Percentiles rank a stretch among this genome's conserved stretches.
phyloP scores from a whole-genome alignment of 2,888 invertebrate species.

The Mythimna vitellina region DNA sequence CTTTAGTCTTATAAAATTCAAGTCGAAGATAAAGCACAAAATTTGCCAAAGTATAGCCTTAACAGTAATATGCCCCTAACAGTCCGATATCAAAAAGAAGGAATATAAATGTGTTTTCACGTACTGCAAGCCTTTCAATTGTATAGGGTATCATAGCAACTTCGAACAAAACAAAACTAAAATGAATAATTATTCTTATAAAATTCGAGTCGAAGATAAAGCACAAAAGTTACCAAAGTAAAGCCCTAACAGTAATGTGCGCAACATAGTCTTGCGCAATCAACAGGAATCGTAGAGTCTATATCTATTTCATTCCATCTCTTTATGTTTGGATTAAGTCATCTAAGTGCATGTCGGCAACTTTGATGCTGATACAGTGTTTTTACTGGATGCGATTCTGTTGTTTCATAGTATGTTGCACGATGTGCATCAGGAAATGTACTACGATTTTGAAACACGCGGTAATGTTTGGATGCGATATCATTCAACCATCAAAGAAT shows the following conservation, averaged over 20 bases:
- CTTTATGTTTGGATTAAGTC: conserved; percentile 14
- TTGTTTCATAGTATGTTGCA: conserved; percentile 15
- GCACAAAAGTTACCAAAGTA: background rate
- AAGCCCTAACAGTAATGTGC: conserved; percentile 10
- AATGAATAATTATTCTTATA: background rate
- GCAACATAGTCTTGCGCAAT: conserved; percentile 47
- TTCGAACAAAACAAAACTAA: background rate
- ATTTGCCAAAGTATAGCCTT: background rate
- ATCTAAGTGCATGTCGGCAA: conserved; percentile 7
- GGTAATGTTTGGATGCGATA: conserved; percentile 1
- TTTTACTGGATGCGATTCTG: background rate
- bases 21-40: background rate
- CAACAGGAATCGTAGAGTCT: conserved; percentile 19
- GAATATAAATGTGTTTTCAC: background rate
- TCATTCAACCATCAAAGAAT: background rate
- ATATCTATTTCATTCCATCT: conserved; percentile 31
- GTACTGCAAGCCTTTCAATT: background rate
- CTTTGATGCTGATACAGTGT: background rate
- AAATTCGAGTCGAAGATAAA: background rate
- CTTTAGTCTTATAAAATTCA: background rate
- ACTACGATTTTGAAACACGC: conserved; percentile 16
- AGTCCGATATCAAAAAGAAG: too few species aligned
- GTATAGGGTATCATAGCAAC: background rate
- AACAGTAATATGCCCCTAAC: conserved; percentile 2
- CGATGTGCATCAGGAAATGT: conserved; percentile 25